phyloP scores from a whole-genome alignment of 1,140 invertebrate species.

The Drosophila melanica region DNA sequence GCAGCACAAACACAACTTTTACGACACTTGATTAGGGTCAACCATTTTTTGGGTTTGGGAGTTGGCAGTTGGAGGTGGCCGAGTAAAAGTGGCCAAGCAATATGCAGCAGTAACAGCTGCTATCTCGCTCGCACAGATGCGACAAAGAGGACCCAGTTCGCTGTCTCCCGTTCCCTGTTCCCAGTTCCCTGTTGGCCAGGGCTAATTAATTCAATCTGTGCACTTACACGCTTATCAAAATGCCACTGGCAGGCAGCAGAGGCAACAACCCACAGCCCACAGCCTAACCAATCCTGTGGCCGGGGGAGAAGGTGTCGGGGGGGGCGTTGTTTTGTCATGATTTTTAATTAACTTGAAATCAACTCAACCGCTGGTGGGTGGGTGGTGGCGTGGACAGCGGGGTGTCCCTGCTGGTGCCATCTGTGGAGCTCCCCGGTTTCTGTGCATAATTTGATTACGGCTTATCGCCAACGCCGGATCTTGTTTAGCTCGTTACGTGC shows the following conservation, averaged over 20 bases:
- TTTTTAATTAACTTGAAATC: constrained; percentile 84
- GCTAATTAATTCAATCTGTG: constrained; percentile 83
- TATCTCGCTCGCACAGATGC: constrained; percentile 36
- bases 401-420: not conserved
- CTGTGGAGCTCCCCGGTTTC: constrained; percentile 29
- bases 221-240: constrained; percentile 82
- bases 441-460: constrained; percentile 82
- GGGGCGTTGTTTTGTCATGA: constrained; percentile 74
- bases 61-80: not conserved
- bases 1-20: constrained; percentile 61
- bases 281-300: constrained; percentile 5
- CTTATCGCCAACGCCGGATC: constrained; percentile 71
- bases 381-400: constrained; percentile 9
- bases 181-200: not conserved
- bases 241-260: constrained; percentile 36
- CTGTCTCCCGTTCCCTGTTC: not conserved
- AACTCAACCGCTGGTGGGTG: constrained; percentile 47
- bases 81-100: constrained; percentile 39
- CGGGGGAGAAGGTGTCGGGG: not conserved
- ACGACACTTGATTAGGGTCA: constrained; percentile 81
- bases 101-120: constrained; percentile 33
- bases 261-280: constrained; percentile 16
- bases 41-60: constrained; percentile 9
- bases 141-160: not conserved
- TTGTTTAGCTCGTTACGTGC: constrained; percentile 81